Base-by-base conservation (phyloP, 2,797 vertebrate species). In the Sebastes itinus region DNA sequence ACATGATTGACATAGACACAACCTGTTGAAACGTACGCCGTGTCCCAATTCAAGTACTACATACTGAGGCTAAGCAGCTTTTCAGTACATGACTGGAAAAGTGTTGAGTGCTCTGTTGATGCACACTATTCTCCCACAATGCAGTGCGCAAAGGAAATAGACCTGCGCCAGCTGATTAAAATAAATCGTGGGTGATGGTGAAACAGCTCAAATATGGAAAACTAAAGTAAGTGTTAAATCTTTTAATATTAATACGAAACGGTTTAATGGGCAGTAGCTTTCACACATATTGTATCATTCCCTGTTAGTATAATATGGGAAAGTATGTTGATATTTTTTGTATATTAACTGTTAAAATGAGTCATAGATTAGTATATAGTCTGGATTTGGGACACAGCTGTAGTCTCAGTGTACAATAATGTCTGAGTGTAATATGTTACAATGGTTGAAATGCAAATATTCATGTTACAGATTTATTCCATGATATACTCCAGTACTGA, bases 1-100 rank as follows among this genome's bases (percentile, higher is more conserved):
- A 22, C 9, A 35, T 13, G 4, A 60, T 62, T 4, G 72, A 25
- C 5, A 67, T 2, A 33, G 28, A 42, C 6, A 33, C 9, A 13
- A 11, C 18, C 33, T 11, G 1, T 32, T 32, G 55, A 67, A 1
- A 9, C 1, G 10, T 25, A 25, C 3, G 1, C 3, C 0, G 3
- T 22, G 46, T 63, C 23, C 13, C 13, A 63, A 13, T 23, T 42
- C 20, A 9, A 55, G 5, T 7, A 8, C 25, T 27, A 54, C 23
- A 69, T 4, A 23, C 27, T 20, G 63, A 30, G 7, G 12, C 55
- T 25, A 14, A 16, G 56, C 38, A 11, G 7, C 4, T 33, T 27
- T 61, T 54, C 27, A 38, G 27, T 28, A 28, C 27, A 28, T 28
- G 27, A 6, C 27, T 28, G 27, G 27, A 28, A 28, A 35, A 35